Conservation (phyloP, 2,113 vertebrate species). For the Macrotis lagotis region DNA sequence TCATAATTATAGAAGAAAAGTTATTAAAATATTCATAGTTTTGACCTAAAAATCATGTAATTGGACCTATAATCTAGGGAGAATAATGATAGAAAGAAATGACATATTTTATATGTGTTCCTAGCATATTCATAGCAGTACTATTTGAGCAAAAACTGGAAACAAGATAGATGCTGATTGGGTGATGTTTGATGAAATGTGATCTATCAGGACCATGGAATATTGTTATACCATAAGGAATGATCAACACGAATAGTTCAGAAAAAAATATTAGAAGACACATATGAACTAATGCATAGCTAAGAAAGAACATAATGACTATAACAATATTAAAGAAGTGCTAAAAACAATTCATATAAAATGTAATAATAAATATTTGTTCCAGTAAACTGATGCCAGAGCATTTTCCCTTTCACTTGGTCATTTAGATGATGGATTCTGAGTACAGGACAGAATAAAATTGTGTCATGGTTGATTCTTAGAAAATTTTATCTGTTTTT, state of each 20-base stretch:
- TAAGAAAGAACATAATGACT: neutral
- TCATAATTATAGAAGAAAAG: neutral
- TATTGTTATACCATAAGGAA: neutral
- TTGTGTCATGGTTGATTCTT: neutral
- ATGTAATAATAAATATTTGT: neutral
- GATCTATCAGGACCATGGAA: neutral
- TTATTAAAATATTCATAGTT: neutral
- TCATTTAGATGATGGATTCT: neutral
- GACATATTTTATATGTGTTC: neutral
- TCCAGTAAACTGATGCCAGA: neutral
- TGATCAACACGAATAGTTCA: neutral
- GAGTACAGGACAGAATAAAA: neutral
- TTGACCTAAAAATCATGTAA: neutral
- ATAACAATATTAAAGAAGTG: neutral
- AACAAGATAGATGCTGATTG: neutral
- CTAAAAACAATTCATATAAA: neutral
- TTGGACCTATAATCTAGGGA: neutral
- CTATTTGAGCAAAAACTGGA: neutral
- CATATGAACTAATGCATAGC: neutral
- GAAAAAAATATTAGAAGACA: neutral
- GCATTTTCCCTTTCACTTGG: neutral
- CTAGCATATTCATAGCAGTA: neutral
- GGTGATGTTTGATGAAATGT: neutral
- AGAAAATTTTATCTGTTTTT: neutral
- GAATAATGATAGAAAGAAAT: neutral